Base-by-base conservation (phyloP, 92 coral and sea anemone species). In the Siderastrea siderea region DNA sequence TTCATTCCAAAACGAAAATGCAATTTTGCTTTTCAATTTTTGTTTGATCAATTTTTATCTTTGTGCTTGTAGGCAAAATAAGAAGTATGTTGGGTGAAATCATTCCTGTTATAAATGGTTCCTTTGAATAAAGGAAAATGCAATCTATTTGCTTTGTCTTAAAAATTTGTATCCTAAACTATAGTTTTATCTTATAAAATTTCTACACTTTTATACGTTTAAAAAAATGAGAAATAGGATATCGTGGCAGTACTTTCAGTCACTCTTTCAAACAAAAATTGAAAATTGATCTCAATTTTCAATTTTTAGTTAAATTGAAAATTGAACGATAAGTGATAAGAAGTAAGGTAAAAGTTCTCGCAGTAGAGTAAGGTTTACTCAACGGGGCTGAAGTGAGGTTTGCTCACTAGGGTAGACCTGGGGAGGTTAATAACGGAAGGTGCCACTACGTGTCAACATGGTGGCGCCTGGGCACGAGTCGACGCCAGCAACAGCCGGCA, bases 231-330 rank as follows among this genome's bases (percentile, higher is more conserved):
- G 47, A 64, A 70, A 70, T 13, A 47, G 75, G 10, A 13, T 13
- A 15, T 70, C 51, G 16, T 67, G 38, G 13, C 75, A 70, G 1
- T 46, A 70, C 17, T 46, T 46, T 26, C 46, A 70, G 10, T 46
- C 50, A 50, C 75, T 7, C 47, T 13, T 12, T 14, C 17, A 70
- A 70, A 70, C 57, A 70, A 46, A 70, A 70, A 26, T n/a, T 68
- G 55, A 70, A 70, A 70, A 70, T 70, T 70, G 75, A 47, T 70
- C 47, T 47, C 54, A 70, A 70, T 70, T 38, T 45, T 64, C 69
- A 64, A 64, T 64, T 60, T 60, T 60, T 60, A 15, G 6, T 68
- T 68, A 1, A 53, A 47, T 68, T 68, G 38, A 68, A 68, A 68
- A 68, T 68, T 68, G 72, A 43, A 38, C 43, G 15, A 14, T 48